Percentiles rank a stretch among this genome's conserved stretches.
Evolutionary conservation across 2,113 vertebrate species (phyloP).

Genomic region (Alligator mississippiensis): DNA sequence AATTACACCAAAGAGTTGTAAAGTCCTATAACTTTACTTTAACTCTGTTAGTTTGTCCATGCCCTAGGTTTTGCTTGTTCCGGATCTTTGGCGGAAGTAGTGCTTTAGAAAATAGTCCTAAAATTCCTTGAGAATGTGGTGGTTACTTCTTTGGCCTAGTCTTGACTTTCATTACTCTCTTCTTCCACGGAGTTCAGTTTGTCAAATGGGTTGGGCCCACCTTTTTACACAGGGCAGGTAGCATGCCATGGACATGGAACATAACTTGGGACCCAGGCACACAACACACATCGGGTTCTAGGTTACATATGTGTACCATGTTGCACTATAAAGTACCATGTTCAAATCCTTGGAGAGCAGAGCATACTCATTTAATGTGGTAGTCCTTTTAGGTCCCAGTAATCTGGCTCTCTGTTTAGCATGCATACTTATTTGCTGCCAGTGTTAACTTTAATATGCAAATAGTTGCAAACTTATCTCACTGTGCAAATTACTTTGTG

Average conservation of each 20-base stretch:
- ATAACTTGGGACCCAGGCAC: too few species aligned
- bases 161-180: not conserved
- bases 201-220: not conserved
- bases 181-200: not conserved
- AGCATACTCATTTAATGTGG: not conserved
- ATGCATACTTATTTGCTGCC: rapidly evolving
- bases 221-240: not conserved
- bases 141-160: rapidly evolving
- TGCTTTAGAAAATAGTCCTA: not conserved
- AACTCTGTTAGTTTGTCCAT: too few species aligned
- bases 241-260: not conserved
- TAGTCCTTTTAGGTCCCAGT: not conserved
- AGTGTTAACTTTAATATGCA: not conserved
- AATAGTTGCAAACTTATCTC: not conserved
- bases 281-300: too few species aligned
- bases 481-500: not conserved
- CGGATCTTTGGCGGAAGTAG: not conserved
- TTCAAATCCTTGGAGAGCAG: not conserved
- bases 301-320: not conserved
- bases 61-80: not conserved
- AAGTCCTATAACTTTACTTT: too few species aligned
- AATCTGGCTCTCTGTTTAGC: not conserved
- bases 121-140: not conserved
- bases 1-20: too few species aligned
- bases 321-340: not conserved